Base-by-base conservation (phyloP, 2,797 vertebrate genomes). In the Leuciscus waleckii region DNA sequence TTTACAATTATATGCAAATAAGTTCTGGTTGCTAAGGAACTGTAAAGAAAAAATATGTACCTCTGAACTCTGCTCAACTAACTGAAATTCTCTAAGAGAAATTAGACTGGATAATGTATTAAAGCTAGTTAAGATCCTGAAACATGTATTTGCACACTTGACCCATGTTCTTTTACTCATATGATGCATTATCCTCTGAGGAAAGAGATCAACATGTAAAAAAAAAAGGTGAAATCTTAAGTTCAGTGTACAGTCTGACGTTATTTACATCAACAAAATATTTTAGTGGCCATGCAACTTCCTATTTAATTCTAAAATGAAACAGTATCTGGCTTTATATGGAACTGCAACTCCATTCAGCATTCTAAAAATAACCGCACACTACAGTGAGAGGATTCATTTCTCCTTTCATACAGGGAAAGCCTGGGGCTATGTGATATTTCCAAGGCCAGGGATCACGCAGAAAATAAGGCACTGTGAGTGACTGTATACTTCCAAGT, bases 321-420 rank as follows among this genome's bases (percentile, higher is more conserved):
- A 91, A 91, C 88, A 73, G 91, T 90, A 91, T 94, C 93, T 92
- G 92, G 86, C 90, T 95, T 93, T 93, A 93, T 94, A 90, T 92
- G 89, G 92, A 94, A 93, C 92, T 94, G 93, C 92, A 92, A 92
- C 91, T 92, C 93, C 87, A 91, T 94, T 94, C 92, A 92, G 86
- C 86, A 63, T 90, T 92, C 91, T 90, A 94, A 93, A 94, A 94
- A 94, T 94, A 95, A 90, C 85, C 67, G 17, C 29, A 91, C 93
- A 90, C 88, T 90, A 89, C 74, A 93, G 90, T 90, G 91, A 92
- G 90, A 90, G 88, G 86, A 91, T 91, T 93, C 92, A 88, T 89
- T 76, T 88, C 88, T 84, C 75, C 88, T 88, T 80, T 79, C 89
- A 83, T 58, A 85, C 87, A 87, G 88, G 81, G 90, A 90, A 87